A percentile compares a stretch with the other conserved stretches of the same genome.
These are phyloP conservation scores for Philaethria dido DNA, from an alignment of 2,888 invertebrate species.

Conservation along the genomic window DNA sequence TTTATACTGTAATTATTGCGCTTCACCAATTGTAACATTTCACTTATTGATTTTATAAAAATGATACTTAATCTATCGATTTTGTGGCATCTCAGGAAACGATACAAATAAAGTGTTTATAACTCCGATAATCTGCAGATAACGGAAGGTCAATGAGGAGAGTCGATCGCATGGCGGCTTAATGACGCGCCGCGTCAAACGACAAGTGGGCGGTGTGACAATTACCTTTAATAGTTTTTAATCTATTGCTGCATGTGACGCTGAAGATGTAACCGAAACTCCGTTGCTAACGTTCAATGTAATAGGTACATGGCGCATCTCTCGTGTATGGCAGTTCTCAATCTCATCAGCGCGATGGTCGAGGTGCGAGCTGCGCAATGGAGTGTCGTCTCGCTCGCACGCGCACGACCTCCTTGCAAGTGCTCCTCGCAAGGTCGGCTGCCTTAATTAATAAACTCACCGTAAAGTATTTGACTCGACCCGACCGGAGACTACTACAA, in stretches of 20 bases:
- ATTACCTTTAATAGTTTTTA: conserved; percentile 11
- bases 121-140: conserved; percentile 72
- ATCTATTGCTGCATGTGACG: conserved; percentile 16
- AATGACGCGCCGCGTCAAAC: conserved; percentile 51
- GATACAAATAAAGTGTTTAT: conserved; percentile 45
- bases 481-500: conserved; percentile 73
- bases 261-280: no score
- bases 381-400: conserved; percentile 61
- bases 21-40: neutral
- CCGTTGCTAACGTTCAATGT: conserved; percentile 23
- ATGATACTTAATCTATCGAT: neutral
- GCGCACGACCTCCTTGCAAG: conserved; percentile 81
- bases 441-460: conserved; percentile 84
- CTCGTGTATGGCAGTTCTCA: conserved; percentile 30
- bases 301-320: conserved; percentile 25
- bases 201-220: conserved; percentile 21
- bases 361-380: conserved; percentile 40
- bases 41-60: neutral
- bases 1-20: neutral
- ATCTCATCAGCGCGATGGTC: conserved; percentile 28
- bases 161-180: conserved; percentile 69
- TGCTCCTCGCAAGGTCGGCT: conserved; percentile 82
- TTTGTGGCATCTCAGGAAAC: conserved; percentile 36
- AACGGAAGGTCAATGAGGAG: conserved; percentile 82
- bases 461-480: conserved; percentile 83